phyloP scores from a whole-genome alignment of 2,888 invertebrate species.

The Masnerella sp. region DNA sequence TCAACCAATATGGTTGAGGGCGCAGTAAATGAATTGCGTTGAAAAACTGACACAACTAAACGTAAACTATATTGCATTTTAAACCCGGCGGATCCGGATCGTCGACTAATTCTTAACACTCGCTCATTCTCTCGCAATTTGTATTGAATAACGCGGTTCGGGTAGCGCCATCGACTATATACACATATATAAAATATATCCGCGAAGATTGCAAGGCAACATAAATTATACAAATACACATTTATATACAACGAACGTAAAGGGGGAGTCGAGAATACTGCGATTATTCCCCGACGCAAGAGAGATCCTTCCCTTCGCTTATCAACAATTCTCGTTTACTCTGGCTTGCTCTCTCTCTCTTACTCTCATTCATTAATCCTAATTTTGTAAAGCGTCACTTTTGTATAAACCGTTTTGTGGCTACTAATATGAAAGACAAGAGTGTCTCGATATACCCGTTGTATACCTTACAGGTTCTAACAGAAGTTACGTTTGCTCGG shows the following conservation, averaged over 20 bases:
- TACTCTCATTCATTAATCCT: slow-evolving; percentile 55
- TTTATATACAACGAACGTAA: slow-evolving; percentile 57
- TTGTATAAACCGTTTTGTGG: slow-evolving; percentile 62
- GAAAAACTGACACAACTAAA: slow-evolving; percentile 53
- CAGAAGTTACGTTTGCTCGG: slow-evolving; percentile 48
- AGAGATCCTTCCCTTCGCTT: slow-evolving; percentile 59
- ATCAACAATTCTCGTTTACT: slow-evolving; percentile 25
- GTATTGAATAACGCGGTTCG: slow-evolving; percentile 53
- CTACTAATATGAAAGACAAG: slow-evolving; percentile 66
- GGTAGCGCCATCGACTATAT: slow-evolving; percentile 48
- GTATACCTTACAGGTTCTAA: slow-evolving; percentile 62
- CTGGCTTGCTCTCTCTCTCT: slow-evolving; percentile 19
- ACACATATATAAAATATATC: slow-evolving; percentile 57
- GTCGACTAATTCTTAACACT: slow-evolving; percentile 40
- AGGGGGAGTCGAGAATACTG: slow-evolving; percentile 53
- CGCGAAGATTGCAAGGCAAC: slow-evolving; percentile 54
- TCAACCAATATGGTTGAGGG: slow-evolving; percentile 54
- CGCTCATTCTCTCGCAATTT: slow-evolving; percentile 19
- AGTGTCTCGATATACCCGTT: slow-evolving; percentile 62
- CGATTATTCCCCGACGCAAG: slow-evolving; percentile 47
- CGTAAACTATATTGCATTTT: slow-evolving; percentile 57
- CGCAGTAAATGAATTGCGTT: slow-evolving; percentile 52
- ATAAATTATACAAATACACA: slow-evolving; percentile 59
- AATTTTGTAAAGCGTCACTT: slow-evolving; percentile 64
- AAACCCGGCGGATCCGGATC: slow-evolving; percentile 49